These are phyloP conservation scores for Acholoe squamosa DNA, from an alignment of 2,888 invertebrate species.

Conservation along the genomic window DNA sequence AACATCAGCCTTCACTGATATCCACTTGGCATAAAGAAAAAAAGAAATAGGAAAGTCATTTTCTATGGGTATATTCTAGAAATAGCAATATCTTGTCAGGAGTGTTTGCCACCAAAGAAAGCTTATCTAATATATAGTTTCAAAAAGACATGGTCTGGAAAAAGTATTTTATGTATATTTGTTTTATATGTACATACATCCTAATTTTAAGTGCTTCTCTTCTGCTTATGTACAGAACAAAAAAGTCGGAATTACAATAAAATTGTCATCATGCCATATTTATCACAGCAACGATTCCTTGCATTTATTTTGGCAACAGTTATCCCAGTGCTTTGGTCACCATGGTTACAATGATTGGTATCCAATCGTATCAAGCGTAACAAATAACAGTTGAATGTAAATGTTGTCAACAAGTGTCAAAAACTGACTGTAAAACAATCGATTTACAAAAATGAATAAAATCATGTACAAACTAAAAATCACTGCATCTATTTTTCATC, in stretches of 20 bases:
- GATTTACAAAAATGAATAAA: slow-evolving; percentile 33
- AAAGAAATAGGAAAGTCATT: too few species aligned
- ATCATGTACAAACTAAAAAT: slow-evolving; percentile 37
- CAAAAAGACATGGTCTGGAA: neutral
- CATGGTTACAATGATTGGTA: slow-evolving; percentile 43
- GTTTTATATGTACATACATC: neutral
- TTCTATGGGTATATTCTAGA: too few species aligned
- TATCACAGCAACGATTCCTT: neutral
- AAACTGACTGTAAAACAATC: neutral
- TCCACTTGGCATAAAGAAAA: too few species aligned
- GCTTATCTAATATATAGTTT: too few species aligned
- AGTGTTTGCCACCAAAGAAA: too few species aligned
- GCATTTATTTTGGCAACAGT: neutral
- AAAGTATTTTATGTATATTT: slow-evolving; percentile 11
- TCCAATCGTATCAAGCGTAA: neutral
- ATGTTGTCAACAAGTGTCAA: neutral
- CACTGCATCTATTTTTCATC: neutral
- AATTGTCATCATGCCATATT: neutral
- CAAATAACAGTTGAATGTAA: neutral
- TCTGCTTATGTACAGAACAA: neutral
- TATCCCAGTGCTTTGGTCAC: neutral
- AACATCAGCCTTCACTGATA: too few species aligned
- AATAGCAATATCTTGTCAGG: too few species aligned
- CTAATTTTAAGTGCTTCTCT: neutral
- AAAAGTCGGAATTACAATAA: neutral